These are phyloP conservation scores for Rhagologus leucostigma DNA, from an alignment of 2,113 vertebrate genomes.

Conservation along the genomic window DNA sequence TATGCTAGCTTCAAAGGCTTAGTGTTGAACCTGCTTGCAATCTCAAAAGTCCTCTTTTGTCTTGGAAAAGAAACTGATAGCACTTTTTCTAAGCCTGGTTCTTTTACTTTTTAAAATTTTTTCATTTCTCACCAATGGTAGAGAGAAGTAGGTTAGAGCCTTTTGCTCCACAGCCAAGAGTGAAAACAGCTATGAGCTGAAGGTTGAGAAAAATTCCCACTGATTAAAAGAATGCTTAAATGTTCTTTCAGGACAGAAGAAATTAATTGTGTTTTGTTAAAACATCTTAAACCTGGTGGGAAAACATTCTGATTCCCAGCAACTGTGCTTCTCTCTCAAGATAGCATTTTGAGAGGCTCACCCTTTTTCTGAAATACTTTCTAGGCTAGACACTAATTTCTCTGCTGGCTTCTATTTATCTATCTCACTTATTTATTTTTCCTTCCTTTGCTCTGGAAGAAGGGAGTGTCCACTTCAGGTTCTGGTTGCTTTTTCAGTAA, in stretches of 20 bases:
- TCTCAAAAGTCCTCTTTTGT: background rate
- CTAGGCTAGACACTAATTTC: background rate
- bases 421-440: constrained; percentile 15
- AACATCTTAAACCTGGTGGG: background rate
- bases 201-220: background rate
- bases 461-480: constrained; percentile 1
- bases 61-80: background rate
- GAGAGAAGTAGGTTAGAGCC: background rate
- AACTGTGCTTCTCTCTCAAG: constrained; percentile 18
- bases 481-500: constrained; percentile 31
- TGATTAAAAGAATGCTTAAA: background rate
- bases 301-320: constrained; percentile 36
- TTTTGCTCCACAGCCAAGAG: background rate
- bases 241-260: background rate
- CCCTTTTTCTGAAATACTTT: constrained; percentile 20
- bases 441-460: background rate
- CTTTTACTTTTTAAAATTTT: too few species aligned
- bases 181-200: background rate
- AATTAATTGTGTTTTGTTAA: background rate
- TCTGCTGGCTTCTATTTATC: constrained; percentile 10
- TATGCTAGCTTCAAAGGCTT: background rate
- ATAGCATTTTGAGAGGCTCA: constrained; percentile 13
- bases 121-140: background rate
- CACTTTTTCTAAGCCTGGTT: background rate
- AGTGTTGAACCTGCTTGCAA: background rate